phyloP scores from a whole-genome alignment of 2,113 vertebrate genomes.

The Harpagus bidentatus region DNA sequence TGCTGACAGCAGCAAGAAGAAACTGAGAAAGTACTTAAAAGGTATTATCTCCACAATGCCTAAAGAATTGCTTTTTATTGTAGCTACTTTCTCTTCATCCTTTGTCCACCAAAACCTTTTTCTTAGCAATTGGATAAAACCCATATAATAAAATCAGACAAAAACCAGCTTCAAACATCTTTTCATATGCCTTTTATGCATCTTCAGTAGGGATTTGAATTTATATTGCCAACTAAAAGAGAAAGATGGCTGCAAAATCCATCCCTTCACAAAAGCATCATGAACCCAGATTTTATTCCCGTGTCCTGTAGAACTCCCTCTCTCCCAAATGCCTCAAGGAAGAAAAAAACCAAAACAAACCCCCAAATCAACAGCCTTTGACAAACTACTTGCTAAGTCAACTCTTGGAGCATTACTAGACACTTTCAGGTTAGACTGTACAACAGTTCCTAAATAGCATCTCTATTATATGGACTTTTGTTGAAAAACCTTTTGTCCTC shows the following conservation, averaged over 20 bases:
- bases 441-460: not conserved
- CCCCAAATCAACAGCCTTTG: not conserved
- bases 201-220: not conserved
- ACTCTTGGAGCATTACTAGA: not conserved
- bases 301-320: not conserved
- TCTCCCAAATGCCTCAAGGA: not conserved
- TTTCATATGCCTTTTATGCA: not conserved
- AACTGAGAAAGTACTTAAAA: not conserved
- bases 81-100: not conserved
- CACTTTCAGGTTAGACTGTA: not conserved
- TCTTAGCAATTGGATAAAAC: not conserved
- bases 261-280: not conserved
- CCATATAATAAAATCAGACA: not conserved
- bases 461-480: not conserved
- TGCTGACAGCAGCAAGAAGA: not conserved
- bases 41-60: not conserved
- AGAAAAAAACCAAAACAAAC: not conserved
- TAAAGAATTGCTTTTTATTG: not conserved
- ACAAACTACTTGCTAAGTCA: not conserved
- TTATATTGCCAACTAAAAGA: not conserved
- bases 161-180: not conserved
- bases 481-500: not conserved
- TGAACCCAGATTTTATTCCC: not conserved
- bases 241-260: not conserved
- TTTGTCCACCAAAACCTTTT: not conserved